Base-by-base conservation (phyloP, 2,888 invertebrate genomes). In the Chymomyza amoena region DNA sequence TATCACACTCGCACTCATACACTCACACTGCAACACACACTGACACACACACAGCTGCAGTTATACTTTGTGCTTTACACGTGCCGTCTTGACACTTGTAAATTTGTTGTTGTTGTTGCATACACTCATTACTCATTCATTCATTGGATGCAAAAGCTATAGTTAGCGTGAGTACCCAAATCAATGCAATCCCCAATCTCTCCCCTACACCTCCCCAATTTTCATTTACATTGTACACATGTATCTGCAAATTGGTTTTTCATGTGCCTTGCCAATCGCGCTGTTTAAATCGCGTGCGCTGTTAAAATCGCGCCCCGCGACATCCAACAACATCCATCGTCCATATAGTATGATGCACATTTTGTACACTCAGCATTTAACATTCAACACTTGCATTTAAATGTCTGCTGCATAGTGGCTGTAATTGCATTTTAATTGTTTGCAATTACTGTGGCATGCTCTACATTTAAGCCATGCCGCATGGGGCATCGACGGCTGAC, bases 11-110 rank as follows among this genome's bases (percentile, higher is more conserved):
- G 13, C 18, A 16, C 16, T 13, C 18, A 54, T 15, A 10, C 39
- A 45, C 39, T 13, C 39, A 45, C 39, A 32, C 32, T 7, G n/a
- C n/a, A n/a, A n/a, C n/a, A n/a, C n/a, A n/a, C n/a, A n/a, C n/a
- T n/a, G n/a, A n/a, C 32, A 10, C 52, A 52, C n/a, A n/a, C 16
- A 54, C 54, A 54, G 9, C 1, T n/a, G 15, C 54, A 54, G 9
- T 1, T 18, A 54, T 4, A 13, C 39, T 13, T 45, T 13, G 32
- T 32, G 20, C 16, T 18, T 54, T 39, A 61, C 66, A 66, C 66
- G 66, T 66, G 66, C 71, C 70, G 60, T 84, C 71, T 72, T 86
- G 83, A 80, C 84, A 86, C 86, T 80, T 86, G 78, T 80, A 80
- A 87, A 82, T 87, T 82, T 84, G 83, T 87, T 77, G 45, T 51